Base-by-base conservation (phyloP, 2,113 vertebrate species). In the Zosterops lateralis region DNA sequence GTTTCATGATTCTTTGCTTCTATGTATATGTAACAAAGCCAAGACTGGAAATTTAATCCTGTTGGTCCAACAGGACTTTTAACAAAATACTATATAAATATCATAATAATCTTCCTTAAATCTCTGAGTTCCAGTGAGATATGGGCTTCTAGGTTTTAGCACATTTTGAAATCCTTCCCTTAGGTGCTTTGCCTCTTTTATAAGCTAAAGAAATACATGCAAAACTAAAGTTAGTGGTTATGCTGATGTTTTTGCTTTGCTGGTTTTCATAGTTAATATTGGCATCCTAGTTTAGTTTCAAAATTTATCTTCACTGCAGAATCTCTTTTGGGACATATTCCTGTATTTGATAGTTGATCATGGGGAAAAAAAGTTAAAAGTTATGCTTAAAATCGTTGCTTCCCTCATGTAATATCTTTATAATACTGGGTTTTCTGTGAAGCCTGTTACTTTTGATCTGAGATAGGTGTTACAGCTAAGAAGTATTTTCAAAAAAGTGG, bases 321-420 rank as follows among this genome's bases (percentile, higher is more conserved):
- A 40, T 84, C 12, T 61, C 12, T 75, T 80, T 81, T 60, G 38
- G 38, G 48, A 36, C 20, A 54, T 75, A 24, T 45, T 48, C 25
- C 34, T 45, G 17, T 62, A 48, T 74, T 78, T 78, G 28, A 10
- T 57, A 44, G 56, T 32, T 81, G 22, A 14, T 42, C 24, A 14
- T 26, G 11, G 44, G 26, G 60, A 73, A 72, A 76, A 71, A 25
- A 87, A 26, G 7, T 67, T 29, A 31, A 72, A 48, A 31, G 6
- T 84, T 58, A 6, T 0, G 0, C 12, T 76, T 79, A 13, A 29
- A n/a, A 14, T 38, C 61, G 7, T 68, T 0, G 0, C 68, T 94
- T 77, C 19, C 10, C 29, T 72, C 32, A 3, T 25, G n/a, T 47
- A 14, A 31, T 73, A 25, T 12, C 54, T 38, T 70, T 53, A 53